Evolutionary conservation across 2,888 invertebrate species (phyloP), one percentile per base, ranked within the genome.

Genomic region (Scaptodrosophila latifasciaeformis): DNA sequence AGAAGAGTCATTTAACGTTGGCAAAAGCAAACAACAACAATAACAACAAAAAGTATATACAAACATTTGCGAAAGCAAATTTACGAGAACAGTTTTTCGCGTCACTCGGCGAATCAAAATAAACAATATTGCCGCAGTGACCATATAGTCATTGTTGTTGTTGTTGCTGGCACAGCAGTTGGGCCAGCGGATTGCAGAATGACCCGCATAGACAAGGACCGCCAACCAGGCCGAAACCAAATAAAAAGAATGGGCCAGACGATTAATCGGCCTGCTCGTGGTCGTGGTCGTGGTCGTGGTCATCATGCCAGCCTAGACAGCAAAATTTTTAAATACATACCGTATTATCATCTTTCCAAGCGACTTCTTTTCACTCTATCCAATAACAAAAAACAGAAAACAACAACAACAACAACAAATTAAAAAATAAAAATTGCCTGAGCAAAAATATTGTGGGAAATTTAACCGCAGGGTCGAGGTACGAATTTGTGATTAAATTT

Each of bases 391-490:
- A n/a, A n/a, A n/a, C n/a, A n/a, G n/a, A n/a, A n/a, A n/a, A n/a
- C n/a, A n/a, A n/a, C n/a, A n/a, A n/a, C n/a, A n/a, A n/a, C n/a
- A n/a, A n/a, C n/a, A n/a, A n/a, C n/a, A n/a, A n/a, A n/a, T n/a
- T n/a, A n/a, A n/a, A n/a, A n/a, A n/a, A n/a, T n/a, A n/a, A n/a
- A n/a, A n/a, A n/a, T n/a, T n/a, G n/a, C n/a, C n/a, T n/a, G n/a
- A 21, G 43, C n/a, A 17, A 44, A 30, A 27, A 35, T 47, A 54
- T 49, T 59, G 59, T 68, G 77, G 69, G 75, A 74, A 74, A 70
- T 70, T 63, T 77, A 78, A 74, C 78, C 75, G 78, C 75, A 53
- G 78, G 69, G 67, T 74, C 78, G 59, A 61, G 62, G 62, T 71
- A 34, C 15, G 43, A 65, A n/a, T n/a, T 76, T 61, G 61, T 77